Base-by-base conservation (phyloP, 1,140 invertebrate species). In the Hypsibius dujardini region DNA sequence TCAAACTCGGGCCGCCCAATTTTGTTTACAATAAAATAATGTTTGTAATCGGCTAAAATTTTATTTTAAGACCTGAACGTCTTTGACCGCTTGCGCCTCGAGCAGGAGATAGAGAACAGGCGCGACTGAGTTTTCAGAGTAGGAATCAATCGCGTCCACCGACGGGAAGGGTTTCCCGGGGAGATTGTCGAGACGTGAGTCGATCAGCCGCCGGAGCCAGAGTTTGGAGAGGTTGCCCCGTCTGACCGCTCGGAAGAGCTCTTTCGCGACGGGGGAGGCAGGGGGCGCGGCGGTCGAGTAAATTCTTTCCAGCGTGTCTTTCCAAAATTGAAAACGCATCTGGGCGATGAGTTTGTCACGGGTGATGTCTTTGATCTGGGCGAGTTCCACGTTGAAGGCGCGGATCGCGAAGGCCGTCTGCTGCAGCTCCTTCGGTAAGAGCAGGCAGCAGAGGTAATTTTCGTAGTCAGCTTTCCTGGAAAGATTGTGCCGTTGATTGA, bases 331-430 rank as follows among this genome's bases (percentile, higher is more conserved):
- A 62, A 93, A 80, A 76, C 90, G 83, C 83, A 92, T 87, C 71
- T 85, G 78, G 47, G 87, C 88, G 74, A 88, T 89, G 75, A 84
- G 84, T 70, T 80, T 79, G 72, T 92, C 87, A 2, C 83, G 84
- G 1, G 89, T 85, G 80, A 88, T 83, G 78, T 90, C 88, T 75
- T 85, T 84, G 71, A 82, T 78, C 74, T 78, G 79, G 1, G 80
- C 75, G 47, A 95, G 79, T 83, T 95, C 92, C 14, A 90, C 86
- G 81, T 95, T 95, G 73, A 95, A 92, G 46, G 91, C 89, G 77
- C 90, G 80, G 14, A 95, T 80, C 28, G 88, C 88, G 78, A 95
- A 84, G 12, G 87, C 88, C 2, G 85, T 81, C 15, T 86, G 80
- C 75, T 87, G 80, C 3, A 85, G 73, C 40, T 80, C 76, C 74